phyloP scores from a whole-genome alignment of 1,140 invertebrate genomes.

The Hylyphantes graminicola region DNA sequence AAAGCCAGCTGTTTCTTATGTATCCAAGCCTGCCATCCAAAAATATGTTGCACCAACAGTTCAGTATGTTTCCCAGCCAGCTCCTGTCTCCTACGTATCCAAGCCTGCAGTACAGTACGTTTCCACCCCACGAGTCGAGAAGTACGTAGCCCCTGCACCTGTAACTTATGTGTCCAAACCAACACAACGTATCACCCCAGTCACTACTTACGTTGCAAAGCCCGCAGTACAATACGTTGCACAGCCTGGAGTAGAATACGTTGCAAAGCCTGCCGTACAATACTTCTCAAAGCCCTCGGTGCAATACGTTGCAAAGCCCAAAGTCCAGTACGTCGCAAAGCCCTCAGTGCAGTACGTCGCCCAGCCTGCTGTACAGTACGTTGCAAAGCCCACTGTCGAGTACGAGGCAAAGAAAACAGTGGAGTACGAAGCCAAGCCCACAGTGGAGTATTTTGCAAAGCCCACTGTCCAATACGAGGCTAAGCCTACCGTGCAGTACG shows the following conservation, averaged over 20 bases:
- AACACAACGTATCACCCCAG: background rate
- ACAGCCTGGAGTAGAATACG: background rate
- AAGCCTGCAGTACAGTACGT: background rate
- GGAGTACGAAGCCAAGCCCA: background rate
- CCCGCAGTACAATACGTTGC: background rate
- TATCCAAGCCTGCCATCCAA: slow-evolving; percentile 3
- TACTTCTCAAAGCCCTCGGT: background rate
- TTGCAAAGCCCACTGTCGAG: background rate
- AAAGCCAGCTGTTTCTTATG: slow-evolving; percentile 1
- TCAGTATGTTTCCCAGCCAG: background rate
- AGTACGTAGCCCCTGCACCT: slow-evolving; percentile 6
- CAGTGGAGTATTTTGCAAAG: background rate
- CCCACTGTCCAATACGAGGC: background rate
- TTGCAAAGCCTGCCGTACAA: background rate
- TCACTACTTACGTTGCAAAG: background rate
- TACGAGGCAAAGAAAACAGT: background rate
- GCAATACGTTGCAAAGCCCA: background rate
- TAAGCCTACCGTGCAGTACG: background rate
- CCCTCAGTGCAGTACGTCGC: background rate
- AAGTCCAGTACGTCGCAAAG: background rate
- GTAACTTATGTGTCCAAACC: background rate
- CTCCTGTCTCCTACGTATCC: slow-evolving; percentile 11
- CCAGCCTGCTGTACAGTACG: background rate
- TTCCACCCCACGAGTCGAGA: background rate
- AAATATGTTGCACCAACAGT: slow-evolving; percentile 1